Percentiles rank a stretch among this genome's conserved stretches.
phyloP scores from a whole-genome alignment of 92 coral and sea anemone genomes.

The Epizoanthus scotinus region DNA sequence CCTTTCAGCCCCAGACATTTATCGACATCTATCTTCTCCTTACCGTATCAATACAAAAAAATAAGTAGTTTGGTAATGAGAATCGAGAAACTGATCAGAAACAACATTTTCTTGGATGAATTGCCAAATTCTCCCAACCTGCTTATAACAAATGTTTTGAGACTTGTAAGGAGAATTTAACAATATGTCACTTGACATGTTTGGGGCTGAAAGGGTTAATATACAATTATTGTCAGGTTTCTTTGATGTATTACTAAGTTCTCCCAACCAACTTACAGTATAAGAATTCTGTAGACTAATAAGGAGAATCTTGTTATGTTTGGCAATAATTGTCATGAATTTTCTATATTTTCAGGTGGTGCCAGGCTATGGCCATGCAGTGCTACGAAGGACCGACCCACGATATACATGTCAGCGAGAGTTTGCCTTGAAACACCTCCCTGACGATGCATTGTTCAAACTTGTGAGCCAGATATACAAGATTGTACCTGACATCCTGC shows the following conservation, averaged over 20 bases:
- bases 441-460: slow-evolving; percentile 88
- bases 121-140: no score
- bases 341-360: slow-evolving; percentile 73
- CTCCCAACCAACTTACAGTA: neutral
- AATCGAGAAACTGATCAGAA: no score
- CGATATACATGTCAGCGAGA: slow-evolving; percentile 93
- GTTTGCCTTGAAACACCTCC: slow-evolving; percentile 89
- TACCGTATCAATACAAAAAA: no score
- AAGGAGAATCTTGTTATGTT: neutral
- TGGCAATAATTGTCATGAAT: neutral
- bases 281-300: no score
- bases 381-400: slow-evolving; percentile 94
- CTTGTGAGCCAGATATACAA: slow-evolving; percentile 84
- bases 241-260: neutral
- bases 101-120: no score
- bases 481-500: slow-evolving; percentile 87
- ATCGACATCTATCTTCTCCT: no score
- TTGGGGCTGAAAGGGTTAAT: no score
- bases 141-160: no score
- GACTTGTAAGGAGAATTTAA: no score
- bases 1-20: no score
- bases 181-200: no score
- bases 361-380: slow-evolving; percentile 99
- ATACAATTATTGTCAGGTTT: neutral
- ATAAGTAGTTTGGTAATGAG: no score